phyloP scores from a whole-genome alignment of 2,888 invertebrate species.

The Petrolisthes cinctipes region DNA sequence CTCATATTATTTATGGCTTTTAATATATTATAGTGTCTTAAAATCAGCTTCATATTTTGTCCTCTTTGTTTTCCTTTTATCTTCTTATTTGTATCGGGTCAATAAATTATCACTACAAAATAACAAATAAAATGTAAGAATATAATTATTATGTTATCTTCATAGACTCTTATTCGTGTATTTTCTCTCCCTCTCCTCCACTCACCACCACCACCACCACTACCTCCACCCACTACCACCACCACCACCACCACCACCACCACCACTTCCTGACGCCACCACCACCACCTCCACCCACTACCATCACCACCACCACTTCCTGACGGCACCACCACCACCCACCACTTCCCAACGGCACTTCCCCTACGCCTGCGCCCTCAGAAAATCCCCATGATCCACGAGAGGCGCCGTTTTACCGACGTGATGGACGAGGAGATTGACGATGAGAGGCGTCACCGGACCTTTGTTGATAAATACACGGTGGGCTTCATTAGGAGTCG shows the following conservation, averaged over 20 bases:
- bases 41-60: no score
- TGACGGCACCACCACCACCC: background rate
- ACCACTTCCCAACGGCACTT: background rate
- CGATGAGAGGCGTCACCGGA: conserved; percentile 77
- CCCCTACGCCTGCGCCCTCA: conserved; percentile 38
- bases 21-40: no score
- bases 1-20: no score
- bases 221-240: background rate
- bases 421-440: conserved; percentile 96
- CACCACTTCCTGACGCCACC: background rate
- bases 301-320: background rate
- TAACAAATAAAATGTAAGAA: background rate
- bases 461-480: conserved; percentile 58
- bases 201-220: no score
- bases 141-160: background rate
- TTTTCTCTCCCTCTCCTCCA: background rate
- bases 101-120: background rate
- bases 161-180: background rate
- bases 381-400: conserved; percentile 85
- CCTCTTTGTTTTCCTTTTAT: background rate
- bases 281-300: background rate
- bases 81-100: background rate
- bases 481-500: conserved; percentile 53
- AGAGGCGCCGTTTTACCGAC: conserved; percentile 90
- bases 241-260: background rate